Percentiles rank a stretch among this genome's conserved stretches.
Evolutionary conservation across 37 sponge, comb jelly and placozoan species (phyloP).

Genomic region (Halisarca cf. caerulea): DNA sequence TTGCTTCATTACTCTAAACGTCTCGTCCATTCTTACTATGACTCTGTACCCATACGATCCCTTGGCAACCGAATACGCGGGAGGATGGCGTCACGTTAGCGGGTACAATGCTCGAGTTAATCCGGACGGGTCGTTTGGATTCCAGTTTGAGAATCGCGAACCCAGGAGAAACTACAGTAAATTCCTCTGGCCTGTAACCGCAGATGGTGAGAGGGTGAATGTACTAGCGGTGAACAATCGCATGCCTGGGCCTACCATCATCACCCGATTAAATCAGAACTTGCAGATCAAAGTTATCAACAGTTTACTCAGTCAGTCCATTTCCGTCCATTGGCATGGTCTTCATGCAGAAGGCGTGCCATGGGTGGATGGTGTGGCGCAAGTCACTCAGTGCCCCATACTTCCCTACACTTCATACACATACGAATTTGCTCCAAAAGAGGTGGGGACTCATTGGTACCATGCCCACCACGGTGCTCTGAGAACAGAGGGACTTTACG

Average conservation of each 20-base stretch:
- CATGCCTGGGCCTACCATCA: constrained; percentile 7
- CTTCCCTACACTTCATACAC: constrained; percentile 40
- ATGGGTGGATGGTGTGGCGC: constrained; percentile 83
- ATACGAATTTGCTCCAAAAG: constrained; percentile 61
- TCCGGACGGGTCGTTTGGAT: too few species aligned
- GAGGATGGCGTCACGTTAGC: constrained; percentile 6
- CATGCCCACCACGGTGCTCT: constrained; percentile 79
- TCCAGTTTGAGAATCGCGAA: neutral
- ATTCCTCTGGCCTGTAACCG: neutral
- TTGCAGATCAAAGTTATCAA: constrained; percentile 50
- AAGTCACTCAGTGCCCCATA: constrained; percentile 70
- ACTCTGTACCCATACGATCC: constrained; percentile 15
- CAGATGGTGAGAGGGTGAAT: neutral
- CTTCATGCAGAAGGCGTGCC: constrained; percentile 61
- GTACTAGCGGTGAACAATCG: constrained; percentile 15
- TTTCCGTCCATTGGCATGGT: constrained; percentile 87
- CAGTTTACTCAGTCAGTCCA: constrained; percentile 51
- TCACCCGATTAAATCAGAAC: neutral
- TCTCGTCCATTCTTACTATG: constrained; percentile 23
- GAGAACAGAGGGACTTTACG: constrained; percentile 77
- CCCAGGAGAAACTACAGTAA: too few species aligned
- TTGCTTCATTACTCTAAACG: constrained; percentile 16
- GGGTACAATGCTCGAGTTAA: neutral
- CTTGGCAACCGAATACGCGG: neutral
- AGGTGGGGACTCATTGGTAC: constrained; percentile 84